A percentile compares a stretch with the other conserved stretches of the same genome.
These are phyloP conservation scores for Cosmopolites sordidus DNA, from an alignment of 2,888 invertebrate species.

Conservation along the genomic window DNA sequence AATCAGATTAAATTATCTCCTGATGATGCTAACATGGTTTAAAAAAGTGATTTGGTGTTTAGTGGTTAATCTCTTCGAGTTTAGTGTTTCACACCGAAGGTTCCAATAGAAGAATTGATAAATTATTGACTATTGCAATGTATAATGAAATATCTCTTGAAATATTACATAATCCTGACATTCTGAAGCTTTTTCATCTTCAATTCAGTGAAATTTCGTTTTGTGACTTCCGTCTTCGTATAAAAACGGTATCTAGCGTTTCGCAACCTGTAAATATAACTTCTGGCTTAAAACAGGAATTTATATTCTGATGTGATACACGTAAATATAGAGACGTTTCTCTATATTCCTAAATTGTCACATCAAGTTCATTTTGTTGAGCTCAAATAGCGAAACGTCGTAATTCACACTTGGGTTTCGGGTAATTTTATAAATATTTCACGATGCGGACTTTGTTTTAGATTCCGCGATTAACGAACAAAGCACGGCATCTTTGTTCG, in stretches of 20 bases:
- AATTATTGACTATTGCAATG: too few species aligned
- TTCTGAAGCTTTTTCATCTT: too few species aligned
- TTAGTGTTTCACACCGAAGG: too few species aligned
- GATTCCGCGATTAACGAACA: not conserved
- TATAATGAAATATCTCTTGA: too few species aligned
- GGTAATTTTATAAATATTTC: conserved; percentile 25
- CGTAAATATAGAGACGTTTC: conserved; percentile 20
- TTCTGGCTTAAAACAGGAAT: not conserved
- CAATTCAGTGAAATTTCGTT: too few species aligned
- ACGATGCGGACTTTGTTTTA: conserved; percentile 15
- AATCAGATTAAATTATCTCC: too few species aligned
- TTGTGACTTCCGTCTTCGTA: not conserved
- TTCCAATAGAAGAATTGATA: too few species aligned
- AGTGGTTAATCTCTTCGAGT: too few species aligned
- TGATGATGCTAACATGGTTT: too few species aligned
- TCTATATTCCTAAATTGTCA: conserved; percentile 24
- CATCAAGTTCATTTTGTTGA: conserved; percentile 20
- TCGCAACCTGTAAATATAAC: not conserved
- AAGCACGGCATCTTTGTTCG: conserved; percentile 1
- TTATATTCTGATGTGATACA: conserved; percentile 7
- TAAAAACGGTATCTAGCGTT: not conserved
- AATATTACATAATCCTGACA: too few species aligned
- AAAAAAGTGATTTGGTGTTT: too few species aligned
- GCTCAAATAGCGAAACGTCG: conserved; percentile 10
- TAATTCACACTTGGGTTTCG: conserved; percentile 18